Evolutionary conservation across 2,113 vertebrate species (phyloP).

Genomic region (Seriola rivoliana): DNA sequence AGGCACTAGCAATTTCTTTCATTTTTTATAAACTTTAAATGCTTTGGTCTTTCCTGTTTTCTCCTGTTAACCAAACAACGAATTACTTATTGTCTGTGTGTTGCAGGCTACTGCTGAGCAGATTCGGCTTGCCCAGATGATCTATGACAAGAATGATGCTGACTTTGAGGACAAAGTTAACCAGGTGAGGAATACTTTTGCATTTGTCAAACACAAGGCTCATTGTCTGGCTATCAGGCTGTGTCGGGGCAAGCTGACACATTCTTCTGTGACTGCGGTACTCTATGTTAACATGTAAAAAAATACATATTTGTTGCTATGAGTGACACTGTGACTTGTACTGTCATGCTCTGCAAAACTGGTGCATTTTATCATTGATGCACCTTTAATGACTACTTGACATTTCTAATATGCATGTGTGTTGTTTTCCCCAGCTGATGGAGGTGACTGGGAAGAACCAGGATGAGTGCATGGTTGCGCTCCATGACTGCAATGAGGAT

Average conservation of each 20-base stretch:
- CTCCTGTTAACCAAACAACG: not conserved
- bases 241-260: not conserved
- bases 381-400: not conserved
- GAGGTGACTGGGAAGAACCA: conserved; percentile 99
- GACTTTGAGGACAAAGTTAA: conserved; percentile 99
- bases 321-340: not conserved
- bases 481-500: conserved; percentile 98
- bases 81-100: not conserved
- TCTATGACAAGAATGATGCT: conserved; percentile 98
- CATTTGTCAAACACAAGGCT: not conserved
- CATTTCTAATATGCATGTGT: not conserved
- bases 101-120: conserved; percentile 95
- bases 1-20: not conserved
- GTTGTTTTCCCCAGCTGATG: conserved; percentile 87
- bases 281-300: not conserved
- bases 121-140: conserved; percentile 98
- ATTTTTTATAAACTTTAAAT: not conserved
- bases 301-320: not conserved
- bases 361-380: not conserved
- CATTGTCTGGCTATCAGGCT: not conserved
- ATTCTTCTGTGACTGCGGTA: not conserved
- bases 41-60: not conserved
- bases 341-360: not conserved
- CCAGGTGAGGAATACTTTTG: conserved; percentile 86
- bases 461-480: conserved; percentile 98